Percentiles rank a stretch among this genome's conserved stretches.
phyloP scores from a whole-genome alignment of 2,888 invertebrate genomes.

The Cinara cedri region DNA sequence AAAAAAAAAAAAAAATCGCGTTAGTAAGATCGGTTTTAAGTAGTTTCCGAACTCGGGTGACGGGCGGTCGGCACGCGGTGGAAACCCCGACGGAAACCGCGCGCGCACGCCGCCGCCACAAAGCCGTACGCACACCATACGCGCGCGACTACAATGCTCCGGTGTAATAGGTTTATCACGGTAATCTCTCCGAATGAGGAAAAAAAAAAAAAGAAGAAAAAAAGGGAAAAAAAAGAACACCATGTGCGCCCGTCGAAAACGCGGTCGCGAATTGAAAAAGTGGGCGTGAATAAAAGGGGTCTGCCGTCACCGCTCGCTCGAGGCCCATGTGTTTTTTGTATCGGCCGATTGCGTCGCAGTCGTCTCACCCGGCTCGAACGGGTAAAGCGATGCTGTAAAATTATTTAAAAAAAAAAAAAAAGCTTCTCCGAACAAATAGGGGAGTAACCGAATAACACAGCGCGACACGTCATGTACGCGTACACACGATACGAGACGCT shows the following conservation, averaged over 20 bases:
- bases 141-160: constrained; percentile 16
- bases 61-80: background rate
- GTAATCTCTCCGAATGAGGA: constrained; percentile 31
- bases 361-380: too few species aligned
- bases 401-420: too few species aligned
- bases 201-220: background rate
- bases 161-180: constrained; percentile 48
- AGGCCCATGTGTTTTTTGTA: constrained; percentile 23
- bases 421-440: too few species aligned
- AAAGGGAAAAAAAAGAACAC: background rate
- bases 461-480: too few species aligned
- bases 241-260: constrained; percentile 23
- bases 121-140: too few species aligned
- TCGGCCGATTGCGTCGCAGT: background rate
- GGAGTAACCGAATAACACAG: too few species aligned
- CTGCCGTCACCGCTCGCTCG: background rate
- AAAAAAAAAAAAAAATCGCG: constrained; percentile 22
- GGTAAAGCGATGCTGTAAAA: too few species aligned
- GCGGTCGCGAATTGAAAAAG: constrained; percentile 27
- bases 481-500: too few species aligned
- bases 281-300: constrained; percentile 47
- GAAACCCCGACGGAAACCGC: background rate
- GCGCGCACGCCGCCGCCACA: background rate
- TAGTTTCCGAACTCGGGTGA: constrained; percentile 32
- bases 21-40: constrained; percentile 45